These are phyloP conservation scores for Chionoecetes opilio DNA, from an alignment of 1,140 invertebrate genomes.

Conservation along the genomic window DNA sequence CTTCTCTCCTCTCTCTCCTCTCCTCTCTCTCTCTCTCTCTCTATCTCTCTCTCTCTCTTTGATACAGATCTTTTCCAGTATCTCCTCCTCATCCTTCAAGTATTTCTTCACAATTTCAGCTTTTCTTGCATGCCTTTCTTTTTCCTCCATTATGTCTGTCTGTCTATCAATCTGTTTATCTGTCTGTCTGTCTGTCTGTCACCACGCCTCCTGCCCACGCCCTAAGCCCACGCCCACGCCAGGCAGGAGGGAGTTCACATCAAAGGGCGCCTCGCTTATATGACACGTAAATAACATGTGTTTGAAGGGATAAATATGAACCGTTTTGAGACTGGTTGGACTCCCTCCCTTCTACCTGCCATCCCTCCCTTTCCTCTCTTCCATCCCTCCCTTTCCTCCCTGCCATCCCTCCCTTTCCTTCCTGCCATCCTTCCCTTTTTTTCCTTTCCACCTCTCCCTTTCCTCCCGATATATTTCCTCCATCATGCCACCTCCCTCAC, in stretches of 20 bases:
- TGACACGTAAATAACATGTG: constrained; percentile 9
- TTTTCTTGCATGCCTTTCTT: too few relatives aligned
- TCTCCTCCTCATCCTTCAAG: too few relatives aligned
- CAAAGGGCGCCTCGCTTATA: constrained; percentile 7
- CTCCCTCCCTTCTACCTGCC: not conserved
- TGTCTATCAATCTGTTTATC: constrained; percentile 24
- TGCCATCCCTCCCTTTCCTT: too few relatives aligned
- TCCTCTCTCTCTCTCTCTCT: too few relatives aligned
- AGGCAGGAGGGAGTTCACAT: not conserved
- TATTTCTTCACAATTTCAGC: too few relatives aligned
- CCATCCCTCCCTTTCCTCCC: not conserved
- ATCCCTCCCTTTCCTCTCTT: not conserved
- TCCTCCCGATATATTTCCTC: not conserved
- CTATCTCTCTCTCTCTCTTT: too few relatives aligned
- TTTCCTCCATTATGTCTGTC: not conserved
- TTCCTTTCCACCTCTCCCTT: not conserved
- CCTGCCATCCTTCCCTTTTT: too few relatives aligned
- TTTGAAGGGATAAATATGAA: constrained; percentile 21
- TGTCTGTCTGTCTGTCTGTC: constrained; percentile 31
- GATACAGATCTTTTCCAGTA: too few relatives aligned
- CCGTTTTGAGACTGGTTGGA: not conserved
- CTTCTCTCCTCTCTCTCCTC: too few relatives aligned
- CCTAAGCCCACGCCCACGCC: not conserved
- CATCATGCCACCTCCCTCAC: not conserved
- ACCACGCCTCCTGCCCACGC: constrained; percentile 1